Evolutionary conservation across 1,140 invertebrate genomes (phyloP).

Genomic region (Ephestia elutella): DNA sequence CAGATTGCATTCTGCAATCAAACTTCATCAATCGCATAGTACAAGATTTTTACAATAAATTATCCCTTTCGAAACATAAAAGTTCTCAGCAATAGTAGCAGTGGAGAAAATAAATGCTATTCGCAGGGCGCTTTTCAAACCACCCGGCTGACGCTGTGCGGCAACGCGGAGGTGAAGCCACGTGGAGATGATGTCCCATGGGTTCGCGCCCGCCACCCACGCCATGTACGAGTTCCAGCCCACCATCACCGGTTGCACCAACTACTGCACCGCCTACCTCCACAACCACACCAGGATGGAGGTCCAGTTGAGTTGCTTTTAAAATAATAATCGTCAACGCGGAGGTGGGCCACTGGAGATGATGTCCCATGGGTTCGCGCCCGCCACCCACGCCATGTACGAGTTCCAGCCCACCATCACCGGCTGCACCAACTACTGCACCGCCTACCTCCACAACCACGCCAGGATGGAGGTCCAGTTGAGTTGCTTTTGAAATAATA

Average conservation of each 20-base stretch:
- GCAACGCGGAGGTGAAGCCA: slow-evolving; percentile 53
- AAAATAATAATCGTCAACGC: slow-evolving; percentile 58
- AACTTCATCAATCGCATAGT: too few relatives aligned
- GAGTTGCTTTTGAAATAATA: too few relatives aligned
- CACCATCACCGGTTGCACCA: slow-evolving; percentile 57
- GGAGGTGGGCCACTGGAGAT: slow-evolving; percentile 52
- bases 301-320: slow-evolving; percentile 47
- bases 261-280: slow-evolving; percentile 51
- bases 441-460: slow-evolving; percentile 54
- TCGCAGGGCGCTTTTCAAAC: not conserved
- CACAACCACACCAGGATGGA: slow-evolving; percentile 64
- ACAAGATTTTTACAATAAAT: too few relatives aligned
- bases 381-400: slow-evolving; percentile 48
- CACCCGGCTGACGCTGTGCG: slow-evolving; percentile 24
- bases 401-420: slow-evolving; percentile 62
- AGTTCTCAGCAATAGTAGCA: too few relatives aligned
- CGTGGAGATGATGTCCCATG: slow-evolving; percentile 59
- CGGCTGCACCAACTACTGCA: slow-evolving; percentile 54
- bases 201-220: slow-evolving; percentile 46
- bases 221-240: slow-evolving; percentile 60
- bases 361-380: slow-evolving; percentile 57
- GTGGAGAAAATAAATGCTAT: too few relatives aligned
- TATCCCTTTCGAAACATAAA: too few relatives aligned
- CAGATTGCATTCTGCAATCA: too few relatives aligned
- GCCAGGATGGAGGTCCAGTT: slow-evolving; percentile 67